Evolutionary conservation across 2,888 invertebrate species (phyloP).

Genomic region (Drosophila nr. fundita): DNA sequence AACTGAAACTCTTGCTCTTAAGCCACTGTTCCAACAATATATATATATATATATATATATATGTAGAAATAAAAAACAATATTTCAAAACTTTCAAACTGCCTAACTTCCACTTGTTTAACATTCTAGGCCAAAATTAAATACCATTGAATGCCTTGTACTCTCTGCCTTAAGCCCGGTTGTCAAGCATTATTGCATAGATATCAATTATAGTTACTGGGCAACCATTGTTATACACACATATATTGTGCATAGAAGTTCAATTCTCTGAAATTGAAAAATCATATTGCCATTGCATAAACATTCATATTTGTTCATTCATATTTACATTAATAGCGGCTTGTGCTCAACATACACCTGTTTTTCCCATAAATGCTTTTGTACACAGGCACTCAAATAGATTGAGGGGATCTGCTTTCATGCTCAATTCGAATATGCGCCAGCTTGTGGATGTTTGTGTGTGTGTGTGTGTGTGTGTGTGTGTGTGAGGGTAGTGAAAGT

Average conservation of each 20-base stretch:
- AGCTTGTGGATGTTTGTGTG: not conserved
- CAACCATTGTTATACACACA: slow-evolving; percentile 34
- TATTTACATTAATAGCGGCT: slow-evolving; percentile 18
- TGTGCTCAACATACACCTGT: slow-evolving; percentile 44
- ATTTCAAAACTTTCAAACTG: not conserved
- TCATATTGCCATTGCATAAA: slow-evolving; percentile 6
- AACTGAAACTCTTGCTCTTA: not conserved
- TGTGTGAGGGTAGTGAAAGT: slow-evolving; percentile 49
- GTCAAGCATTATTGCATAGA: slow-evolving; percentile 10
- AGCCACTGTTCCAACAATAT: not conserved
- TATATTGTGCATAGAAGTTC: not conserved
- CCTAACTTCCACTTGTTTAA: not conserved
- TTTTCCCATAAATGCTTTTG: slow-evolving; percentile 33
- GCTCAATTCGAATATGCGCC: slow-evolving; percentile 16
- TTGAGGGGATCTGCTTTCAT: slow-evolving; percentile 52
- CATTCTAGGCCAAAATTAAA: not conserved
- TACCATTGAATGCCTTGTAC: not conserved
- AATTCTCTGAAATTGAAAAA: slow-evolving; percentile 24
- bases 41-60: not conserved
- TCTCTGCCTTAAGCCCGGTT: slow-evolving; percentile 7
- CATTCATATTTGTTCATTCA: slow-evolving; percentile 6
- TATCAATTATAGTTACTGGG: slow-evolving; percentile 31
- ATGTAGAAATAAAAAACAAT: not conserved
- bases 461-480: slow-evolving; percentile 2
- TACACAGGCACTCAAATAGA: slow-evolving; percentile 50